phyloP scores from a whole-genome alignment of 2,113 vertebrate species.

The Lepus timidus region DNA sequence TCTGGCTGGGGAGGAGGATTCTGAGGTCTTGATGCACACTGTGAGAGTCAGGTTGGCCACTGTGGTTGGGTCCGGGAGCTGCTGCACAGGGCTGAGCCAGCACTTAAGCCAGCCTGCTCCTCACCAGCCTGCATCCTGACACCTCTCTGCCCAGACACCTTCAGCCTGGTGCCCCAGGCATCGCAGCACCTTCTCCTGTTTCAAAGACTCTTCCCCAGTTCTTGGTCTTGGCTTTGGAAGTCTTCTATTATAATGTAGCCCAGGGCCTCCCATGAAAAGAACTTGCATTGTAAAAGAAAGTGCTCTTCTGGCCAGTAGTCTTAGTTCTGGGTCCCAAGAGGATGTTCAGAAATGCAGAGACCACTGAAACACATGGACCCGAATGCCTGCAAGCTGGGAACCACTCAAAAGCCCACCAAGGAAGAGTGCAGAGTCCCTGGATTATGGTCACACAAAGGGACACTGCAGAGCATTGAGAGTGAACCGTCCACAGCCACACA shows the following conservation, averaged over 20 bases:
- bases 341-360: not conserved
- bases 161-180: not conserved
- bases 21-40: not conserved
- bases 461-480: rapidly evolving
- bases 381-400: not conserved
- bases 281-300: conserved; percentile 52
- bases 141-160: not conserved
- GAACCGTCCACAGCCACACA: not conserved
- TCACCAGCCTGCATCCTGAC: not conserved
- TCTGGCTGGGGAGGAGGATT: not conserved
- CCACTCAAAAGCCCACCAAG: not conserved
- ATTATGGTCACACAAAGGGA: not conserved
- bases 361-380: not conserved
- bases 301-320: not conserved
- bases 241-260: not conserved
- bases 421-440: not conserved
- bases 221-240: conserved; percentile 59
- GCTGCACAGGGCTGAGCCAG: not conserved
- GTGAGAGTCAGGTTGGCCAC: not conserved
- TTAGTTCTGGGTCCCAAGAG: not conserved
- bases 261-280: not conserved
- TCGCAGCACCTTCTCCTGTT: not conserved
- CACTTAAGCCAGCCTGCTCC: rapidly evolving
- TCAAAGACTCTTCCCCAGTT: conserved; percentile 7
- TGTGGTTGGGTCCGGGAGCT: not conserved